Base-by-base conservation (phyloP, 2,888 invertebrate genomes). In the Polia nebulosa region DNA sequence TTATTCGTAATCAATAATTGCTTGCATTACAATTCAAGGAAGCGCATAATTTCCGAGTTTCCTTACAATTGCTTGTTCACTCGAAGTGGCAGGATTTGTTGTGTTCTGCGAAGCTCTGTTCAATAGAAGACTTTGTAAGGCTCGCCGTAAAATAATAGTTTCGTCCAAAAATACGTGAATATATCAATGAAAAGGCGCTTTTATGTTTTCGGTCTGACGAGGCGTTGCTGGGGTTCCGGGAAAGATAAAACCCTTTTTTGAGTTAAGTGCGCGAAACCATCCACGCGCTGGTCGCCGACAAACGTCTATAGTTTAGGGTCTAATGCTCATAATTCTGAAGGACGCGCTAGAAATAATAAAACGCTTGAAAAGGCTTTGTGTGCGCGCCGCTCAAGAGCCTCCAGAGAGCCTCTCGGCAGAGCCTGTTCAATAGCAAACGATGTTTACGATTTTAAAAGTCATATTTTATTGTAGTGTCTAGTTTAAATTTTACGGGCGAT, bases 281-380 rank as follows among this genome's bases (percentile, higher is more conserved):
- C 89, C 94, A 92, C 94, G 93, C 91, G 94, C 92, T 87, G 51
- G 66, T 51, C 72, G 87, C 92, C 93, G 92, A 92, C 94, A 94
- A 93, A 92, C 85, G 84, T 69, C 53, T 73, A 80, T 84, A 78
- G 80, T 86, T 88, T 83, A 84, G 80, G 81, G 77, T 77, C 83
- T 84, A 85, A 82, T 88, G 84, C 88, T 89, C 85, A 86, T 90
- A 88, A 91, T 91, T 88, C 76, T 90, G 86, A 91, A 91, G 91
- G 89, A 90, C 88, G 81, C 85, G 86, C 83, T 88, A 90, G 90
- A 90, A 91, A 92, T 91, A 90, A 93, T 92, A 94, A 94, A 93
- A 91, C 81, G 69, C 85, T 85, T 81, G 82, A 86, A 89, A 89
- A 88, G 81, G 84, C 84, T 87, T 88, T 88, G 80, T 80, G 79